Evolutionary conservation across 2,888 invertebrate genomes (phyloP).

Genomic region (Chironomus riparius): DNA sequence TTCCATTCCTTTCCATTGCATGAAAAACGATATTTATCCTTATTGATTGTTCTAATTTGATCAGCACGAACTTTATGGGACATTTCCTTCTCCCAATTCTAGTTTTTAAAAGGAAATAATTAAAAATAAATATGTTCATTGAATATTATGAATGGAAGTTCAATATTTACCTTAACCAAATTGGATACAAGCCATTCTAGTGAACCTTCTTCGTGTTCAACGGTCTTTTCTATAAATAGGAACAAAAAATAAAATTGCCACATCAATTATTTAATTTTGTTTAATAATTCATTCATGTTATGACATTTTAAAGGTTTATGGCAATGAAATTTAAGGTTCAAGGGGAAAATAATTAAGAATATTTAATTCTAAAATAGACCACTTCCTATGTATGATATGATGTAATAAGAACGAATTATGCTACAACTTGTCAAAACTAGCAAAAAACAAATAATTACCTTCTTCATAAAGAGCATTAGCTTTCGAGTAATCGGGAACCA

Average conservation of each 20-base stretch:
- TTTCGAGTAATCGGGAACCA: not conserved
- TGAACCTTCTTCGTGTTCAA: not conserved
- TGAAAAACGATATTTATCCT: not conserved
- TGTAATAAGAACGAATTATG: no score
- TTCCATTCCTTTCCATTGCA: not conserved
- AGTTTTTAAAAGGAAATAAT: not conserved
- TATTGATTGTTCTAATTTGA: not conserved
- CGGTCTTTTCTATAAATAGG: not conserved
- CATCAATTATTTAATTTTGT: not conserved
- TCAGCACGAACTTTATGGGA: not conserved
- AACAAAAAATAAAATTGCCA: not conserved
- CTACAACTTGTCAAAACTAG: no score
- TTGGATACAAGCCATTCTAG: not conserved
- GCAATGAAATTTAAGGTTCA: no score
- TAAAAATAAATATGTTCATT: not conserved
- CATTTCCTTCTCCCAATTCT: conserved; percentile 5
- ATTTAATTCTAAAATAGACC: no score
- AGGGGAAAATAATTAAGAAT: no score
- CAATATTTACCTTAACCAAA: not conserved
- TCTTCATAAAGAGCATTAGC: not conserved
- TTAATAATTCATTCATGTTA: not conserved
- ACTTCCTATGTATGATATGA: no score
- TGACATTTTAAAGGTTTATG: not conserved
- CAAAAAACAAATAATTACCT: not conserved
- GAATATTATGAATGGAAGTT: not conserved